Evolutionary conservation across 2,888 invertebrate species (phyloP).

Genomic region (Mesorhabditis spiculigera): DNA sequence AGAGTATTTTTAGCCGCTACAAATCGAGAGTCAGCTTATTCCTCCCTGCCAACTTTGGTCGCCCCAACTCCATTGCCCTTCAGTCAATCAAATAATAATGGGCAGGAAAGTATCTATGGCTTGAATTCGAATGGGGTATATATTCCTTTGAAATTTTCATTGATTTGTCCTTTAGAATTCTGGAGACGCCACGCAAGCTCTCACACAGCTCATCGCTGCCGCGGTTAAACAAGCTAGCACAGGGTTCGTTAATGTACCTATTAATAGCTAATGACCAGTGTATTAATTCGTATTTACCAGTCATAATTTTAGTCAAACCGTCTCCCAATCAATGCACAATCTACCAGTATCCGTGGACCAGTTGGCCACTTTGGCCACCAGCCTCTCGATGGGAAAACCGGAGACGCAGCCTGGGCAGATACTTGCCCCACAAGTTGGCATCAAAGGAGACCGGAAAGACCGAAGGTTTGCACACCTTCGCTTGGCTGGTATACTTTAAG

Average conservation of each 20-base stretch:
- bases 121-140: background rate
- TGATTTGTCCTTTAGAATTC: conserved; percentile 9
- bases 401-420: background rate
- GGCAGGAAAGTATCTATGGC: background rate
- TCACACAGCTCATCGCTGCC: conserved; percentile 50
- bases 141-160: background rate
- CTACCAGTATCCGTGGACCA: conserved; percentile 30
- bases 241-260: conserved; percentile 16
- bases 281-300: conserved; percentile 8
- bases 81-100: background rate
- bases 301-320: conserved; percentile 10
- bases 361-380: conserved; percentile 14
- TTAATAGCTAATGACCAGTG: conserved; percentile 10
- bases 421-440: conserved; percentile 6
- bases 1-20: background rate
- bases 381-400: background rate
- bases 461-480: background rate
- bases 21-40: conserved; percentile 1
- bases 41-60: background rate
- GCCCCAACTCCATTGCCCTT: background rate
- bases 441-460: background rate
- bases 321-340: conserved; percentile 12
- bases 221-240: conserved; percentile 43
- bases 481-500: conserved; percentile 9
- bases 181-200: conserved; percentile 22